These are phyloP conservation scores for Caenorhabditis wallacei DNA, from an alignment of 2,888 invertebrate species.

Conservation along the genomic window DNA sequence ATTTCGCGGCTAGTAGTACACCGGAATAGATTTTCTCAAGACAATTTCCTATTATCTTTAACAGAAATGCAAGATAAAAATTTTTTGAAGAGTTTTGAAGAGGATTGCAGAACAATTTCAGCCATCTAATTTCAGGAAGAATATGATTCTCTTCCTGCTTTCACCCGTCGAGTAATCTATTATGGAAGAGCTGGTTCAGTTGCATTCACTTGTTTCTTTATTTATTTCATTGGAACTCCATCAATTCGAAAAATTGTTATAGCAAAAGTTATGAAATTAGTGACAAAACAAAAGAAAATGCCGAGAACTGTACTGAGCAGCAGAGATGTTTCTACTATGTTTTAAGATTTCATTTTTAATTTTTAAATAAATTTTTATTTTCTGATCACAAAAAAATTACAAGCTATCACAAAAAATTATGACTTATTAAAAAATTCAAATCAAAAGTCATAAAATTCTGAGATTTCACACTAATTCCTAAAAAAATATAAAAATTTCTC, in stretches of 20 bases:
- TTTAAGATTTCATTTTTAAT: constrained; percentile 7
- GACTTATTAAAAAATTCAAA: too few relatives aligned
- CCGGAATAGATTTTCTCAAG: too few relatives aligned
- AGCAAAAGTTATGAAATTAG: not conserved
- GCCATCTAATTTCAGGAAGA: constrained; percentile 7
- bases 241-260: constrained; percentile 30
- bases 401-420: too few relatives aligned
- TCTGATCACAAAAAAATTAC: too few relatives aligned
- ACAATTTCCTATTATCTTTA: too few relatives aligned
- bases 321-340: constrained; percentile 24
- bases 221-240: constrained; percentile 40
- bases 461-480: too few relatives aligned
- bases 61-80: too few relatives aligned
- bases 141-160: constrained; percentile 12
- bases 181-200: constrained; percentile 21
- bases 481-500: too few relatives aligned
- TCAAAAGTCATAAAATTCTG: too few relatives aligned
- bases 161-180: constrained; percentile 25
- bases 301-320: constrained; percentile 9
- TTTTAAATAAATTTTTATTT: not conserved
- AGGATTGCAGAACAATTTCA: too few relatives aligned
- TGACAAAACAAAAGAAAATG: not conserved
- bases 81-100: too few relatives aligned
- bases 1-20: too few relatives aligned
- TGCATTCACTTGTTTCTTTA: constrained; percentile 26